Conservation (phyloP, 2,888 invertebrate species). For the Marasmarcha lunaedactyla region DNA sequence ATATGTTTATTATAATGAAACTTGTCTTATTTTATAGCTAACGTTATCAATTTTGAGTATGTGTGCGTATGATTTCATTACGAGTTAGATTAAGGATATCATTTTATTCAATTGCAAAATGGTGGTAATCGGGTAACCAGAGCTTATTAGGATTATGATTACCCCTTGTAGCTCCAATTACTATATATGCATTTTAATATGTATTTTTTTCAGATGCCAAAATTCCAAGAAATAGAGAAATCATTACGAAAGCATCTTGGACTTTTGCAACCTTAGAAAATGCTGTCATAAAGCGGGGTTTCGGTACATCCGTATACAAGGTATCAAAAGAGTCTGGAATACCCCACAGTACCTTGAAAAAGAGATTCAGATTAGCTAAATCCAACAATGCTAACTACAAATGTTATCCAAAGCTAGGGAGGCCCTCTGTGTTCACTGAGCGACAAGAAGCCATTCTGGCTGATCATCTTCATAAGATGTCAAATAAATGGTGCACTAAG, state of each 20-base stretch:
- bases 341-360: conserved; percentile 7
- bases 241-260: conserved; percentile 6
- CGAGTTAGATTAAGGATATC: too few relatives aligned
- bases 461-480: conserved; percentile 2
- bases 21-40: conserved; percentile 12
- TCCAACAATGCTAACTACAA: conserved; percentile 14
- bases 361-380: conserved; percentile 14
- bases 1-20: conserved; percentile 8
- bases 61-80: too few relatives aligned
- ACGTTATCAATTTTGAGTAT: conserved; percentile 13
- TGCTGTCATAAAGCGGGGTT: conserved; percentile 9
- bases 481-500: not conserved
- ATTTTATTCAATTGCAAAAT: too few relatives aligned
- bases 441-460: conserved; percentile 8
- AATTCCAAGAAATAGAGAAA: conserved; percentile 1
- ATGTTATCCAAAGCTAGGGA: conserved; percentile 16
- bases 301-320: conserved; percentile 12
- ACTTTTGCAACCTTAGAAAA: conserved; percentile 12
- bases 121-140: too few relatives aligned
- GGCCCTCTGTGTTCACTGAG: conserved; percentile 16
- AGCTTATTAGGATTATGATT: too few relatives aligned
- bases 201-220: conserved; percentile 9
- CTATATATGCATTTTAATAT: conserved; percentile 4
- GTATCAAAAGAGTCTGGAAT: conserved; percentile 12
- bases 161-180: not conserved